phyloP scores from a whole-genome alignment of 2,113 vertebrate species.

The Chascanopsetta lugubris region DNA sequence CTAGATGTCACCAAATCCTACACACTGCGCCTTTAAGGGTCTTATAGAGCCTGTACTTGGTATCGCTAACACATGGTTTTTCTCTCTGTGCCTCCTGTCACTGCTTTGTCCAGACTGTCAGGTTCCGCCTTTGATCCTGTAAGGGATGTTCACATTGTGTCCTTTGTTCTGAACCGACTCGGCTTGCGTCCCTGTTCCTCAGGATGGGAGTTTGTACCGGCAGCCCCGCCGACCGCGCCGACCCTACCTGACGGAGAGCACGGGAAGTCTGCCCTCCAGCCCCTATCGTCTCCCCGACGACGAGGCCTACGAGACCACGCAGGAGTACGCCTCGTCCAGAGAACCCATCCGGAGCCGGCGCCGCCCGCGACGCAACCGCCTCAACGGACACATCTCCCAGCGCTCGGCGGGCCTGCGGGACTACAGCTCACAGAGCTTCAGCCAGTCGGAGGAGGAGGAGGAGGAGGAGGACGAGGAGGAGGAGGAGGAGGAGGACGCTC shows the following conservation, averaged over 20 bases:
- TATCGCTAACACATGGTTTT: no score
- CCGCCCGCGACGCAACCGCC: conserved; percentile 89
- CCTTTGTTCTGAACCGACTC: no score
- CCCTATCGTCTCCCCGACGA: conserved; percentile 93
- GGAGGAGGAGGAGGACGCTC: conserved; percentile 81
- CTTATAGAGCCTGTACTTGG: no score
- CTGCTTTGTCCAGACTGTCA: no score
- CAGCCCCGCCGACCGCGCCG: conserved; percentile 83
- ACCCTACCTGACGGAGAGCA: conserved; percentile 88
- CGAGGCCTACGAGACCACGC: conserved; percentile 96
- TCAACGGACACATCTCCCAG: conserved; percentile 91
- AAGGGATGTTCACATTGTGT: no score
- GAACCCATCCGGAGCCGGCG: conserved; percentile 85
- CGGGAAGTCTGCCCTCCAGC: conserved; percentile 94
- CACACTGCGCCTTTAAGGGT: no score
- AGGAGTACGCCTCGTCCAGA: conserved; percentile 91
- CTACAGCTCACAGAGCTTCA: conserved; percentile 93
- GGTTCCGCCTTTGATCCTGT: no score
- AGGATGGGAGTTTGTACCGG: conserved; percentile 89
- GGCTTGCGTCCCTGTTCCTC: not conserved
- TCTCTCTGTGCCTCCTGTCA: no score
- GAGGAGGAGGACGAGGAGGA: conserved; percentile 84
- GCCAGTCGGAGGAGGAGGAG: conserved; percentile 89
- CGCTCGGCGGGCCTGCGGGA: conserved; percentile 85
- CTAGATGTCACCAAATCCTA: no score